Conservation (phyloP, 35 echinoderm and acorn worm genomes). For the Heliocidaris erythrogramma region DNA sequence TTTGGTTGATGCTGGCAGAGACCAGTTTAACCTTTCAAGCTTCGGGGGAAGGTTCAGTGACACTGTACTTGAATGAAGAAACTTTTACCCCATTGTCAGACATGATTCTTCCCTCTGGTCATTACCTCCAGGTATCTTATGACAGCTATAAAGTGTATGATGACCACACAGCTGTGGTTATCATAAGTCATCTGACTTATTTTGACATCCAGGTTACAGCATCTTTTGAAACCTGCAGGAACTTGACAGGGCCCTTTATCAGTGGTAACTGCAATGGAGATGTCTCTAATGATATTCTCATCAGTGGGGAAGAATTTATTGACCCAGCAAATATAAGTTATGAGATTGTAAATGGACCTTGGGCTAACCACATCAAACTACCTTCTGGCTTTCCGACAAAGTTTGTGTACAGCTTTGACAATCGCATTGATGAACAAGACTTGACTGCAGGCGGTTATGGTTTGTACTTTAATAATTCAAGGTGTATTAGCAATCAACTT, state of each 20-base stretch:
- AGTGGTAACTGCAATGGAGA: conserved; percentile 73
- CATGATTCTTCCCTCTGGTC: conserved; percentile 49
- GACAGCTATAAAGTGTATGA: not conserved
- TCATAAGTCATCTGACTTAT: conserved; percentile 46
- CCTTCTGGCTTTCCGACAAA: conserved; percentile 24
- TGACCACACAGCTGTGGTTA: conserved; percentile 39
- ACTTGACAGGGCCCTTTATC: conserved; percentile 45
- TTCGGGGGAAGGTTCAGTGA: conserved; percentile 25
- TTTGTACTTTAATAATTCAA: conserved; percentile 67
- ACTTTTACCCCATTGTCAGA: conserved; percentile 28
- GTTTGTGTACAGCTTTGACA: conserved; percentile 56
- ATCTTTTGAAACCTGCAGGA: conserved; percentile 18
- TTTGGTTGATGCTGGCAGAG: conserved; percentile 64
- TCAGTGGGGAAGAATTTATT: conserved; percentile 1
- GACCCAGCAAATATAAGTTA: conserved; percentile 48
- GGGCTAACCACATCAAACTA: conserved; percentile 64
- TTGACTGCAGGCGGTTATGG: conserved; percentile 62
- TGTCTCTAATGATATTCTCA: conserved; percentile 58
- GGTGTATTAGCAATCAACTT: conserved; percentile 68
- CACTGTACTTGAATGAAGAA: conserved; percentile 51
- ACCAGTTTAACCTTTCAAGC: conserved; percentile 58
- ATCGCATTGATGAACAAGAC: conserved; percentile 50
- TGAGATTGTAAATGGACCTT: conserved; percentile 66
- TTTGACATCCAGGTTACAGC: conserved; percentile 65
- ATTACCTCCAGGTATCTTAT: not conserved